Evolutionary conservation across 2,888 invertebrate genomes (phyloP).

Genomic region (Stegophylla sp.): DNA sequence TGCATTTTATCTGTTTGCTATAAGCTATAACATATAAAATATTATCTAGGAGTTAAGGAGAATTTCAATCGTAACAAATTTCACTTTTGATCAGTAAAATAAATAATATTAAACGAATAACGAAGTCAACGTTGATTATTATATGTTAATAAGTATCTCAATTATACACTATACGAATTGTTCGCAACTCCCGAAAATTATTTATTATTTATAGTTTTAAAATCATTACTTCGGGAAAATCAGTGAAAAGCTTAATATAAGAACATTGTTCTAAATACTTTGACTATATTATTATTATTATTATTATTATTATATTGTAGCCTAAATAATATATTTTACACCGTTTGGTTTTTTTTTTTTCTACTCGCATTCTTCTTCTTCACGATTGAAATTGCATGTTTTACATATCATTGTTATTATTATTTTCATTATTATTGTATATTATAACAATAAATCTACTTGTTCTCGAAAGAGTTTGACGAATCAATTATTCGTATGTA

Average conservation of each 20-base stretch:
- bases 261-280: background rate
- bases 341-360: background rate
- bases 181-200: background rate
- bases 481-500: background rate
- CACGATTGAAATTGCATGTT: background rate
- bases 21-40: no score
- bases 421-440: background rate
- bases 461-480: background rate
- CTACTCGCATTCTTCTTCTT: background rate
- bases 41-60: no score
- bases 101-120: no score
- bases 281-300: background rate
- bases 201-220: background rate
- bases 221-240: background rate
- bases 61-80: no score
- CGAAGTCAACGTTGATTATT: no score
- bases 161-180: background rate
- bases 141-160: no score
- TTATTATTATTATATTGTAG: no score
- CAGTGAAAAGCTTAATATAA: background rate
- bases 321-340: background rate
- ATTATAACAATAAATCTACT: background rate
- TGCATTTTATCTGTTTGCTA: no score
- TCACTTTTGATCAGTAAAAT: no score
- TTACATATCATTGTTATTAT: background rate